Evolutionary conservation across 1,140 invertebrate genomes (phyloP).

Genomic region (Lordiphosa clarofinis): DNA sequence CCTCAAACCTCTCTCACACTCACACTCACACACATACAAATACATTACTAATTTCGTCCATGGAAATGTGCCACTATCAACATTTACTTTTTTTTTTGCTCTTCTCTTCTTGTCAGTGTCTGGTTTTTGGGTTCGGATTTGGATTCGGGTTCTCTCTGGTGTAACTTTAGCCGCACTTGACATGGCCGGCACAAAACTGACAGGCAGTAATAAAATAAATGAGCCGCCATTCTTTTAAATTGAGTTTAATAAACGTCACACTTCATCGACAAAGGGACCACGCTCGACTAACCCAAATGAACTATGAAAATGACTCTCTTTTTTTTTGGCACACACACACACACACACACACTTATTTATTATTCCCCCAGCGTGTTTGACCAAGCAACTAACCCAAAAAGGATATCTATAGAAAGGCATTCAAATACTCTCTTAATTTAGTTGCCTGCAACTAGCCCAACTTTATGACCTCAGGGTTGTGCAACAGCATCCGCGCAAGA

Average conservation of each 20-base stretch:
- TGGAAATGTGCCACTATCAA: conserved; percentile 67
- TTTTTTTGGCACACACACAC: no score
- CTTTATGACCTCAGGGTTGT: conserved; percentile 67
- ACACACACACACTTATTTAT: conserved; percentile 61
- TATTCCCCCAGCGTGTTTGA: conserved; percentile 76
- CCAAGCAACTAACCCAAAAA: conserved; percentile 58
- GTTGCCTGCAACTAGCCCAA: conserved; percentile 60
- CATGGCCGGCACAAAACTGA: conserved; percentile 44
- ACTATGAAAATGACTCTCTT: no score
- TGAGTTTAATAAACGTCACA: conserved; percentile 78
- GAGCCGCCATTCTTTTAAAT: conserved; percentile 77
- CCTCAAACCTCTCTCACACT: conserved; percentile 48
- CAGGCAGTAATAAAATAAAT: conserved; percentile 75
- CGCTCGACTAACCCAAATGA: conserved; percentile 69
- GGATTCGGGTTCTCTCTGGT: conserved; percentile 16
- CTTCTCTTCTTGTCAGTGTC: no score
- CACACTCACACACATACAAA: conserved; percentile 12
- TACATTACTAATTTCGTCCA: conserved; percentile 46
- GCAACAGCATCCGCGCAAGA: conserved; percentile 66
- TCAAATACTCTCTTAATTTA: conserved; percentile 73
- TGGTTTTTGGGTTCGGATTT: no score
- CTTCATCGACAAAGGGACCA: conserved; percentile 69
- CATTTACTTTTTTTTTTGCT: conserved; percentile 38
- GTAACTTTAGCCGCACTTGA: conserved; percentile 65
- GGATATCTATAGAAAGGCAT: conserved; percentile 48